Conservation (phyloP, 2,113 vertebrate genomes). For the Misgurnus anguillicaudatus region DNA sequence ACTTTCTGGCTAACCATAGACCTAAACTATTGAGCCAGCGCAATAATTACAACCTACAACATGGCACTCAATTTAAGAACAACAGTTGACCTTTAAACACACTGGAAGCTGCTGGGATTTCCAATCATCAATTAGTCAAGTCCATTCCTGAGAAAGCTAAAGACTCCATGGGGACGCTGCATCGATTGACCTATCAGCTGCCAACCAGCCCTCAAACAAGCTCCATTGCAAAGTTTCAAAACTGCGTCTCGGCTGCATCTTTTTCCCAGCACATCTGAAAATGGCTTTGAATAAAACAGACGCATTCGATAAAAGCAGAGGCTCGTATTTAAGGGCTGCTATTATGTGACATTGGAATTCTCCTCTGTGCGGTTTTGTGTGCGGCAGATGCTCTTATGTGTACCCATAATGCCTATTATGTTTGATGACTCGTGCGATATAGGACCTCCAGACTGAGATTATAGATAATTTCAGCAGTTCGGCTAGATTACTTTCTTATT, state of each 20-base stretch:
- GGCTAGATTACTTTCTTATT: no score
- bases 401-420: neutral
- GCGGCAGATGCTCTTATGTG: neutral
- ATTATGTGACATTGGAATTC: neutral
- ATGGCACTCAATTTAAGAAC: slow-evolving; percentile 51
- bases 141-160: slow-evolving; percentile 54
- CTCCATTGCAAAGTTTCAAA: slow-evolving; percentile 36
- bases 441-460: neutral
- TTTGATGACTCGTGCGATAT: neutral
- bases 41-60: slow-evolving; percentile 49
- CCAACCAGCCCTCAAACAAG: slow-evolving; percentile 40
- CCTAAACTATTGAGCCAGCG: slow-evolving; percentile 41
- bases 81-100: slow-evolving; percentile 60
- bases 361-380: neutral
- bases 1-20: neutral
- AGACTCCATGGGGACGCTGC: slow-evolving; percentile 41
- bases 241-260: slow-evolving; percentile 3
- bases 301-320: slow-evolving; percentile 19
- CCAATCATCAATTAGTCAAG: slow-evolving; percentile 59
- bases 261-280: neutral
- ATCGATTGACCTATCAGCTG: slow-evolving; percentile 47
- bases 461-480: neutral
- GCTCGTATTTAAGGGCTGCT: neutral
- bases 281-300: neutral
- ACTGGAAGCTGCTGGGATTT: slow-evolving; percentile 49